Evolutionary conservation across 2,888 invertebrate genomes (phyloP).

Genomic region (Abscondita cerata): DNA sequence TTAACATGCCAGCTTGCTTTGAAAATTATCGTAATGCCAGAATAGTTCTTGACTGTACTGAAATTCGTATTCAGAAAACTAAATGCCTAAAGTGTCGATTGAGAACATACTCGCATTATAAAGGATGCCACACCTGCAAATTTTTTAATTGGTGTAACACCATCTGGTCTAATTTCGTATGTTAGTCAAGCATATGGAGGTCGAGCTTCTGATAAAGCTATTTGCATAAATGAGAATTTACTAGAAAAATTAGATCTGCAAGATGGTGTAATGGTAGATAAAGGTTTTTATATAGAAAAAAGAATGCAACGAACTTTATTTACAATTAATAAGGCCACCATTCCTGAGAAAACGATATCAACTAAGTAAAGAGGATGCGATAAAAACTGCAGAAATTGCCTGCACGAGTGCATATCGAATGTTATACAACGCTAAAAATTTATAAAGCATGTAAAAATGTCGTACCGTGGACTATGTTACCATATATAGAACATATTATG

Average conservation of each 20-base stretch:
- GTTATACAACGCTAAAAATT: too few relatives aligned
- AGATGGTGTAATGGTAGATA: constrained; percentile 4
- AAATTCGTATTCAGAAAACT: neutral
- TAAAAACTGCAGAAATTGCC: neutral
- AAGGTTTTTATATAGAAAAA: constrained; percentile 2
- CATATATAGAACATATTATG: too few relatives aligned
- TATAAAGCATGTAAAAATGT: too few relatives aligned
- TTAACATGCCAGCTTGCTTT: neutral
- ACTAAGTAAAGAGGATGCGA: neutral
- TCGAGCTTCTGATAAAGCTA: neutral
- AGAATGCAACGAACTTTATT: neutral
- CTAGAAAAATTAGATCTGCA: constrained; percentile 3
- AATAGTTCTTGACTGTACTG: neutral
- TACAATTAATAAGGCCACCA: constrained; percentile 5
- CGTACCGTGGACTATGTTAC: too few relatives aligned
- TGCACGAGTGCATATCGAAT: too few relatives aligned
- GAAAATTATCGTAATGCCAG: neutral
- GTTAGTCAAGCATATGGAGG: constrained; percentile 3
- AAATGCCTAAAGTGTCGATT: neutral
- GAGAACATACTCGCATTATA: neutral
- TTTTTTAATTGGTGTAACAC: constrained; percentile 5
- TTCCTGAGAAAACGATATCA: neutral
- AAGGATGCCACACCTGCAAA: neutral
- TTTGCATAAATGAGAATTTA: neutral
- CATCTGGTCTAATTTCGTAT: neutral